Evolutionary conservation across 30 jellyfish, hydroid and myxozoan species (phyloP), one percentile per base, ranked within the genome.

Genomic region (Hydra vulgaris): DNA sequence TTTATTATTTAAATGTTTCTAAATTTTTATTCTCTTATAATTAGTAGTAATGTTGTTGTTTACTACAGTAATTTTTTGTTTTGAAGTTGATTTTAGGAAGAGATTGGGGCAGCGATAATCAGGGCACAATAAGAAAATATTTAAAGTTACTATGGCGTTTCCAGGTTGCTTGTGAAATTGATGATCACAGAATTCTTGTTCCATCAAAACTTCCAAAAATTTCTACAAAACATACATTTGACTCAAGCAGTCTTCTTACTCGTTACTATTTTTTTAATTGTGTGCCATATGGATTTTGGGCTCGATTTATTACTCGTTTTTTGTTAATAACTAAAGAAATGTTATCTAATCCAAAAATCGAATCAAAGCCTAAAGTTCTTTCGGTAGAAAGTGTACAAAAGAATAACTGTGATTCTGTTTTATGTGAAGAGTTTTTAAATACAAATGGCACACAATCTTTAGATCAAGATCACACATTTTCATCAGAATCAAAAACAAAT

Each of bases 261-360:
- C 85, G 98, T 8, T 70, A 71, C 52, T 95, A 92, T 79, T 84
- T 88, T 12, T 87, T 92, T 73, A 79, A 87, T 7, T 92, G 98
- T 71, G 87, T 92, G 15, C 98, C 98, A 18, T 83, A 83, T 23
- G 98, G 98, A 8, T 92, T 92, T 23, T 92, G 98, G 98, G 74
- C 92, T 26, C 86, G 98, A 12, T 92, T 92, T 54, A 84, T 92
- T 16, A 84, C 96, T 74, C 88, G 96, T 26, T 69, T 92, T 70
- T 72, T 92, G 83, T 69, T 87, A 53, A 82, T 88, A 76, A 74
- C 88, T 78, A 76, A 73, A 18, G 96, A 92, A 16, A 87, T 92
- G 95, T 81, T 92, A 55, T 74, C 82, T 21, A 24, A 56, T 23
- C 61, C 52, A 18, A 53, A 68, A 7, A 25, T 3, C 27, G 12